Conservation (phyloP, 1,140 invertebrate genomes). For the Patella vulgata region DNA sequence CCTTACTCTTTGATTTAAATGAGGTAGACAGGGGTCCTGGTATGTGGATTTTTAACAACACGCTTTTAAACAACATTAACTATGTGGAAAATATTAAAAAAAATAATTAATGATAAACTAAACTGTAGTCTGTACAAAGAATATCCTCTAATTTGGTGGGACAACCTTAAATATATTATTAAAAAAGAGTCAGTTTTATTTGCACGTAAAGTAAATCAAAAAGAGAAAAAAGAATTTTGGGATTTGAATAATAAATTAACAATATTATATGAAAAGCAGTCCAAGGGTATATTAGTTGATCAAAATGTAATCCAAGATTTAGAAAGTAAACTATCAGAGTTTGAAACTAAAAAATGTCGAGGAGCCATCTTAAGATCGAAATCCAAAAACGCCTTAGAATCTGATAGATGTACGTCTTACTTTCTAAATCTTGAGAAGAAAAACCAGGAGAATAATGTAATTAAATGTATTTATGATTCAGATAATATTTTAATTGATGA, state of each 20-base stretch:
- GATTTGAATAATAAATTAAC: neutral
- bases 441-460: no score
- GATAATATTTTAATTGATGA: no score
- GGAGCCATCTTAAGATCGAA: no score
- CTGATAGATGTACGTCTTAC: no score
- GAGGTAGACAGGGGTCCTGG: neutral
- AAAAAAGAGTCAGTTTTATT: conserved; percentile 1
- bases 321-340: no score
- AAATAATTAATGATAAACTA: conserved; percentile 1
- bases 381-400: no score
- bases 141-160: conserved; percentile 21
- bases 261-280: neutral
- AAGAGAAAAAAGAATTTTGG: conserved; percentile 1
- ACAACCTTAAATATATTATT: conserved; percentile 22
- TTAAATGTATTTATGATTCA: no score
- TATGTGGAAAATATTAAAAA: neutral
- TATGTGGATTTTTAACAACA: conserved; percentile 14
- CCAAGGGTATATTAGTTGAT: neutral
- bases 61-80: conserved; percentile 1
- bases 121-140: neutral
- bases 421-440: no score
- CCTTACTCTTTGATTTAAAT: conserved; percentile 3
- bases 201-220: conserved; percentile 5
- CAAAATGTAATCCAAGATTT: no score
- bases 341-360: no score